Conservation (phyloP, 2,888 invertebrate species). For the Xestia rhomboidea region DNA sequence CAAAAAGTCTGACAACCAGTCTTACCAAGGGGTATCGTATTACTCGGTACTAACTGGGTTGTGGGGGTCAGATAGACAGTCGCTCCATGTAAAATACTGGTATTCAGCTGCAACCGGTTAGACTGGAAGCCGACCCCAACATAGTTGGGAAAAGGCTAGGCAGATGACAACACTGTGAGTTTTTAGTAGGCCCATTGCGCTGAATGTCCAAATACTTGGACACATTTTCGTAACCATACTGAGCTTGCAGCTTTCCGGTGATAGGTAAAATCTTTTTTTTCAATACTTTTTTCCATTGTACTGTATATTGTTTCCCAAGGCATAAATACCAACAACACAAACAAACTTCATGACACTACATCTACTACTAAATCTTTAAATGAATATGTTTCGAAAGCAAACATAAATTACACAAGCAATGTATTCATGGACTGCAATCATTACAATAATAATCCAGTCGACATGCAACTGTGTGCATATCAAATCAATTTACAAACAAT, state of each 20-base stretch:
- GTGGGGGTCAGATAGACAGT: too few species aligned
- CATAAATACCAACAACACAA: too few species aligned
- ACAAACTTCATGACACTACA: slow-evolving; percentile 1
- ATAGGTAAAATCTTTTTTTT: not conserved
- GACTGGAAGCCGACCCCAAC: too few species aligned
- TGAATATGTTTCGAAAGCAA: slow-evolving; percentile 5
- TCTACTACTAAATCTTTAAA: not conserved
- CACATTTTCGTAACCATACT: not conserved
- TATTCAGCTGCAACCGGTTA: too few species aligned
- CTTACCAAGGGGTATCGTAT: too few species aligned
- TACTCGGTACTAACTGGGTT: too few species aligned
- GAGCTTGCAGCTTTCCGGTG: not conserved
- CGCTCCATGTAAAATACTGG: too few species aligned
- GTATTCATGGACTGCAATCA: slow-evolving; percentile 41
- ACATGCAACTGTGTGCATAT: slow-evolving; percentile 61
- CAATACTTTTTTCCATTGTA: not conserved
- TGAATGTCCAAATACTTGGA: not conserved
- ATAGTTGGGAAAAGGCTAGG: too few species aligned
- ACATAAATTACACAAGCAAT: slow-evolving; percentile 24
- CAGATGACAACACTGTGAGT: too few species aligned
- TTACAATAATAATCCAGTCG: slow-evolving; percentile 54
- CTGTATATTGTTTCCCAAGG: not conserved
- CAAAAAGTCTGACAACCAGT: too few species aligned
- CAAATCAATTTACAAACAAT: slow-evolving; percentile 67
- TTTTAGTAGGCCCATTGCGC: too few species aligned